Conservation (phyloP, 2,113 vertebrate species). For the Cepphus grylle region DNA sequence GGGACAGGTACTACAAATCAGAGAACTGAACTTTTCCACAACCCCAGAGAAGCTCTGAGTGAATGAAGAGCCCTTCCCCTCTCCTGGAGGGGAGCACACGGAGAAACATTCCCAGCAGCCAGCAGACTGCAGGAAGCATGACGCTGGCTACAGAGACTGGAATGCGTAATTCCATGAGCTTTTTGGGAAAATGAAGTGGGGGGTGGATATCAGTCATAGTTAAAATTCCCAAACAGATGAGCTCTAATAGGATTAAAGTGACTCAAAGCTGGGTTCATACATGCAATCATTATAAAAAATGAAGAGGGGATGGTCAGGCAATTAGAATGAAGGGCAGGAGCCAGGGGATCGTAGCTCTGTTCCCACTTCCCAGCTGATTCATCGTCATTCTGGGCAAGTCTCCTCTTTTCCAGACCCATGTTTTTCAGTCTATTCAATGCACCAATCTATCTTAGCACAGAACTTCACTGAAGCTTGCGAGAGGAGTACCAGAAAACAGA, state of each 20-base stretch:
- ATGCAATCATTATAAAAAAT: not conserved
- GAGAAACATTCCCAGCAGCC: not conserved
- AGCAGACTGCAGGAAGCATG: not conserved
- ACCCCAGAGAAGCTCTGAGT: not conserved
- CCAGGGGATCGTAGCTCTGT: not conserved
- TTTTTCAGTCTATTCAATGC: not conserved
- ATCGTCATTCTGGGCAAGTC: not conserved
- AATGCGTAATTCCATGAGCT: constrained; percentile 45
- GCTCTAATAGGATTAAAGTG: not conserved
- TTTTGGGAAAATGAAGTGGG: constrained; percentile 35
- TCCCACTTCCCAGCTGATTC: not conserved
- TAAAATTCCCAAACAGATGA: constrained; percentile 45
- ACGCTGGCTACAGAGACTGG: not conserved
- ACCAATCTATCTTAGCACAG: not conserved
- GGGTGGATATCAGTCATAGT: constrained; percentile 11
- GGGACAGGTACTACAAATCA: not conserved
- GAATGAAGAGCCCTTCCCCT: not conserved
- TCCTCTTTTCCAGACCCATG: not conserved
- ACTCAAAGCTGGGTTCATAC: not conserved
- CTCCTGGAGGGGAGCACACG: not conserved
- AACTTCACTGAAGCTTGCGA: not conserved
- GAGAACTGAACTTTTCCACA: not conserved
- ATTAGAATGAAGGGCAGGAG: not conserved
- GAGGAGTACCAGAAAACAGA: not conserved
- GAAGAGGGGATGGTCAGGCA: not conserved